These are phyloP conservation scores for Macrophya annulata DNA, from an alignment of 2,888 invertebrate genomes.

Conservation along the genomic window DNA sequence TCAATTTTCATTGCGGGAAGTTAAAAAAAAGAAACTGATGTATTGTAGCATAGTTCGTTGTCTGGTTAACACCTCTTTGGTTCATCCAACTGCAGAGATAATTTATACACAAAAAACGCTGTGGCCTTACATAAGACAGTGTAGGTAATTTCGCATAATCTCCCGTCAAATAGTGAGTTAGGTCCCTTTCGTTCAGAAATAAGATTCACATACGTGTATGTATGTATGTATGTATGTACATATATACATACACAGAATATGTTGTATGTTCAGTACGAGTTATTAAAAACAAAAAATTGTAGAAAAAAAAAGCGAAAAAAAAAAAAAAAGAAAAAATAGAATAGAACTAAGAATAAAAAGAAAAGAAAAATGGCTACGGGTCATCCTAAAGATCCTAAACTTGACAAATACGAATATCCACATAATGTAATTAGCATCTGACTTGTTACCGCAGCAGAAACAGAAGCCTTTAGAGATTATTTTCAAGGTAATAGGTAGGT, in stretches of 20 bases:
- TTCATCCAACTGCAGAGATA: slow-evolving; percentile 10
- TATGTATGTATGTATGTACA: neutral
- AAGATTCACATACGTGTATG: neutral
- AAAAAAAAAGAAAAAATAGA: neutral
- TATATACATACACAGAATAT: too few relatives aligned
- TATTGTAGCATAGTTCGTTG: neutral
- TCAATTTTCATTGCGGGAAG: too few relatives aligned
- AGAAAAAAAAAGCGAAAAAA: neutral
- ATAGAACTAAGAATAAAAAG: neutral
- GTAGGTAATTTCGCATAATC: neutral
- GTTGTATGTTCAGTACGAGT: too few relatives aligned
- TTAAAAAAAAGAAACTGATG: too few relatives aligned
- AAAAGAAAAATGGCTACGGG: slow-evolving; percentile 13
- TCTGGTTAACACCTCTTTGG: slow-evolving; percentile 2
- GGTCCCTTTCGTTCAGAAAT: neutral
- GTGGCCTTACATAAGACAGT: neutral
- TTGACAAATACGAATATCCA: slow-evolving; percentile 24
- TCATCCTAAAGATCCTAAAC: slow-evolving; percentile 15
- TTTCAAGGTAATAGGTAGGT: slow-evolving; percentile 28
- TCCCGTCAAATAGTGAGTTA: neutral
- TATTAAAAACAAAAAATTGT: too few relatives aligned
- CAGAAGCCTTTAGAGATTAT: slow-evolving; percentile 44
- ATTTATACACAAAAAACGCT: neutral
- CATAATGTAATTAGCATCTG: slow-evolving; percentile 35
- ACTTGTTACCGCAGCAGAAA: slow-evolving; percentile 16